Base-by-base conservation (phyloP, 2,888 invertebrate genomes). In the Dilophus febrilis region DNA sequence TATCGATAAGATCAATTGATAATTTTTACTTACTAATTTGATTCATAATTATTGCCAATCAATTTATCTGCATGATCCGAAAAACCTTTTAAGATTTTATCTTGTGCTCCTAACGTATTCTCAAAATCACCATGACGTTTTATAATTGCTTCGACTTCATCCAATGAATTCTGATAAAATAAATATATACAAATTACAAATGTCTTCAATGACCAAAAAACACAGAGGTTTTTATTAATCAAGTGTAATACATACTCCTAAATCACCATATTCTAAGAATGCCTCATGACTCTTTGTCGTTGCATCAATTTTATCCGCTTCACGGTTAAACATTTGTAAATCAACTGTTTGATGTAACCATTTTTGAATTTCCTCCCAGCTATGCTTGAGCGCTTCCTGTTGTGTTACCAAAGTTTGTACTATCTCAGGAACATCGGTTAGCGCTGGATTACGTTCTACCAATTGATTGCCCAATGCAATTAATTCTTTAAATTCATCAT, bases 251-350 rank as follows among this genome's bases (percentile, higher is more conserved):
- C n/a, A n/a, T n/a, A n/a, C n/a, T 47, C 94, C 95, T 34, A 86
- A 70, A 48, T 90, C 81, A 10, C 73, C 73, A 60, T 84, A 85
- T 50, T 92, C 92, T 16, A 97, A 67, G 64, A 88, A 92, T 0
- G 91, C 88, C 57, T 91, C 84, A 56, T 97, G 94, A 13, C 90
- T 86, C 40, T 87, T 86, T 37, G 88, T 90, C 11, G 86, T 81
- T 1, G 95, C 91, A 63, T 97, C 95, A 46, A 97, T 87, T 57
- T 94, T 87, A 58, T 97, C 95, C 0, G 94, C 94, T 60, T 97
- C 97, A 30, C 90, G 77, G 62, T 91, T 91, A 64, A 94, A 92
- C 47, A 82, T 72, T 62, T 88, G 91, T 43, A 95, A 65, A 49
- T 92, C 86, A 27, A 88, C 72, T 46, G 87, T 79, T 57, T 95